phyloP scores from a whole-genome alignment of 2,797 vertebrate species.

The Taenioides sp. region DNA sequence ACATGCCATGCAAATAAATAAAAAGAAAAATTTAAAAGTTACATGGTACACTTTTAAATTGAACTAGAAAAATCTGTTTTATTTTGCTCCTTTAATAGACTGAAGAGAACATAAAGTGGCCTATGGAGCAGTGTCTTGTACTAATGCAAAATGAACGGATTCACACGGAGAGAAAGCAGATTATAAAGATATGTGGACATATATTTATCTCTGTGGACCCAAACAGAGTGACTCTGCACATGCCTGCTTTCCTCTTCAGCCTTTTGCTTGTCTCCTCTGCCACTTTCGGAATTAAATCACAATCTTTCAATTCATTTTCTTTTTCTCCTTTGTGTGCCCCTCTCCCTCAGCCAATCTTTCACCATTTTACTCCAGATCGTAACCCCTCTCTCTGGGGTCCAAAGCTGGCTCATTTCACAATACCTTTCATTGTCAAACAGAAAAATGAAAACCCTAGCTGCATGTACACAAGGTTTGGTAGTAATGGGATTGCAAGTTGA shows the following conservation, averaged over 20 bases:
- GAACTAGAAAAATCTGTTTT: not conserved
- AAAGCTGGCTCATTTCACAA: slow-evolving; percentile 47
- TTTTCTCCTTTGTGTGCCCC: slow-evolving; percentile 18
- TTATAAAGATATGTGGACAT: slow-evolving; percentile 23
- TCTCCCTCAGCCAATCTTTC: slow-evolving; percentile 13
- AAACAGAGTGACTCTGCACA: slow-evolving; percentile 4
- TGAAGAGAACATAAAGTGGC: slow-evolving; percentile 44
- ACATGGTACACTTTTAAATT: too few species aligned
- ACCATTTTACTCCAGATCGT: slow-evolving; percentile 25
- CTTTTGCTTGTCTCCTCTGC: slow-evolving; percentile 3
- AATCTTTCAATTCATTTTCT: slow-evolving; percentile 9
- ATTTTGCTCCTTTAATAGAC: slow-evolving; percentile 7
- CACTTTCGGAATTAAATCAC: slow-evolving; percentile 13
- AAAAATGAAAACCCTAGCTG: slow-evolving; percentile 59
- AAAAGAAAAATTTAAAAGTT: too few species aligned
- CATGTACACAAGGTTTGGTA: slow-evolving; percentile 49
- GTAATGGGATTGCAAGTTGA: slow-evolving; percentile 60
- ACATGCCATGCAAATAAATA: too few species aligned
- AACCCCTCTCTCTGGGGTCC: slow-evolving; percentile 21
- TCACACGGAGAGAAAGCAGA: slow-evolving; percentile 15
- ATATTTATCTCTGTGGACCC: slow-evolving; percentile 15
- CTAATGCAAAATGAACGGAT: slow-evolving; percentile 26
- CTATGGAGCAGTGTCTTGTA: slow-evolving; percentile 18
- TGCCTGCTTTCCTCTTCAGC: not conserved
- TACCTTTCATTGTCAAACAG: slow-evolving; percentile 51